Conservation (phyloP, 2,888 invertebrate species). For the Thymelicus acteon region DNA sequence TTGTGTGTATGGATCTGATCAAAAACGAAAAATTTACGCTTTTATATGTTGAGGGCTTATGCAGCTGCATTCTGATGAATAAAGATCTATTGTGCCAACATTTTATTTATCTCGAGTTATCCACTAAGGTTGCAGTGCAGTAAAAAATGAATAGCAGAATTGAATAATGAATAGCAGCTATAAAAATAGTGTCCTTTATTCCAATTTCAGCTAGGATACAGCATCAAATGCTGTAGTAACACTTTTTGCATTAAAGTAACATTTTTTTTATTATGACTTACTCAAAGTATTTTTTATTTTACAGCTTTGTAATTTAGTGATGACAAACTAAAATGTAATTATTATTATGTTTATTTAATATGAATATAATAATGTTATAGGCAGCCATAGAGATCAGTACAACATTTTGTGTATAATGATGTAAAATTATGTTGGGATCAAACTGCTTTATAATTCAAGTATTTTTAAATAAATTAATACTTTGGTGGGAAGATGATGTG, state of each 20-base stretch:
- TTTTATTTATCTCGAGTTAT: not conserved
- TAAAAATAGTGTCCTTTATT: too few species aligned
- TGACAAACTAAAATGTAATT: not conserved
- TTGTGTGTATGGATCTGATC: not conserved
- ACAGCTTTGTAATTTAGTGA: not conserved
- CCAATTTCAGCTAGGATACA: too few species aligned
- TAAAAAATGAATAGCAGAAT: too few species aligned
- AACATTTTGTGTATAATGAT: not conserved
- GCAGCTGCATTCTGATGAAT: not conserved
- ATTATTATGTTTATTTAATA: not conserved
- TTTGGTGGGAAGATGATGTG: not conserved
- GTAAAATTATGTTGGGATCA: not conserved
- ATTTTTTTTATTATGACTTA: too few species aligned
- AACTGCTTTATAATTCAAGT: not conserved
- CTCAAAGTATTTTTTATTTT: not conserved
- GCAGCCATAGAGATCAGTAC: not conserved
- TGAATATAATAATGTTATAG: not conserved
- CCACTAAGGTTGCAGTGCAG: not conserved
- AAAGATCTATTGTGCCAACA: not conserved
- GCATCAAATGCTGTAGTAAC: too few species aligned
- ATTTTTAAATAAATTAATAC: not conserved
- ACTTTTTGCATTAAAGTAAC: too few species aligned
- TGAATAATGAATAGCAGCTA: too few species aligned
- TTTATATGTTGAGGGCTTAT: not conserved
- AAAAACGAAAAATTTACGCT: not conserved